Base-by-base conservation (phyloP, 2,797 vertebrate genomes). In the Sciaenops ocellatus region DNA sequence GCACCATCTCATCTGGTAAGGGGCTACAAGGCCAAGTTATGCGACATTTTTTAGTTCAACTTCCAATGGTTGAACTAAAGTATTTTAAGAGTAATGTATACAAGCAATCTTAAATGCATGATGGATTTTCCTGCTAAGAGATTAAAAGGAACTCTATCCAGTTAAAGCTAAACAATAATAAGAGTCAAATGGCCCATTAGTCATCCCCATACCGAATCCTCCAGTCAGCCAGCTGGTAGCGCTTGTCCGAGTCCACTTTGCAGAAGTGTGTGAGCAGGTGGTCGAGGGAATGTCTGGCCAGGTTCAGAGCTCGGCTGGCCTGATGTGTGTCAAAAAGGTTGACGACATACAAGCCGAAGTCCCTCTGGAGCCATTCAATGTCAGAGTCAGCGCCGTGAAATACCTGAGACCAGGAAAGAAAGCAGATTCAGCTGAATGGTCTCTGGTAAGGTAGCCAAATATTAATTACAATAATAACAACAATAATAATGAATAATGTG, bases 281-380 rank as follows among this genome's bases (percentile, higher is more conserved):
- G 55, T 98, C 98, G 18, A 99, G 94, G 0, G 98, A 99, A 88
- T 99, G 95, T 50, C 97, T 93, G 82, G 96, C 97, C 62, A 98
- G 95, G 89, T 95, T 98, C 52, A 99, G 96, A 50, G 96, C 93
- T 57, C 98, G 96, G 3, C 98, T 96, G 1, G 97, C 98, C 87
- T 99, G 97, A 83, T 99, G 98, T 0, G 98, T 99, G 87, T 99
- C 98, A 69, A 99, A 99, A 92, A 99, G 87, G 86, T 98, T 98
- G 87, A 99, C 97, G 5, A 99, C 94, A 1, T 99, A 99, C 68
- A 99, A 84, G 28, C 98, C 97, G 0, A 99, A 97, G 92, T 99
- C 98, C 73, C 96, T 97, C 78, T 99, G 98, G 7, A 99, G 97
- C 98, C 98, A 99, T 78, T 99, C 98, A 0, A 99, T 94, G 50